These are phyloP conservation scores for Anneissia japonica DNA, from an alignment of 35 echinoderm and acorn worm genomes.

Conservation along the genomic window DNA sequence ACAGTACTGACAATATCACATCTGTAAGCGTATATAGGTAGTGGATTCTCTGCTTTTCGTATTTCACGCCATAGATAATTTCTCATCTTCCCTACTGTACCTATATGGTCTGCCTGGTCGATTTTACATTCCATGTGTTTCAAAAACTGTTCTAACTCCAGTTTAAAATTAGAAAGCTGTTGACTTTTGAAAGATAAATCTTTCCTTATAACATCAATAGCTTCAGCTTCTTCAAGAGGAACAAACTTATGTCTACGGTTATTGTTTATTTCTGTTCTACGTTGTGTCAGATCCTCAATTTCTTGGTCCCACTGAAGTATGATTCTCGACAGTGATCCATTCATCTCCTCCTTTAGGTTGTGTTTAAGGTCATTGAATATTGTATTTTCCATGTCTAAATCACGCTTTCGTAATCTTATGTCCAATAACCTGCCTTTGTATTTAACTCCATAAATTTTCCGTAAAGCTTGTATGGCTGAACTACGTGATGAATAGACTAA, in stretches of 20 bases:
- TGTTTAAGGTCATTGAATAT: not conserved
- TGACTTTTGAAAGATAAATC: not conserved
- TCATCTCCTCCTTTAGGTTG: not conserved
- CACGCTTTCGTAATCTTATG: not conserved
- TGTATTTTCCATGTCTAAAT: not conserved
- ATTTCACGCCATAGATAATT: slow-evolving; percentile 23
- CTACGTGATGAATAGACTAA: not conserved
- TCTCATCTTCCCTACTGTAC: not conserved
- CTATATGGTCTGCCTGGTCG: not conserved
- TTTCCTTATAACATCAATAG: not conserved
- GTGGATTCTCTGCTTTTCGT: not conserved
- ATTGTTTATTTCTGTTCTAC: not conserved
- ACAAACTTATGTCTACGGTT: not conserved
- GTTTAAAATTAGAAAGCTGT: not conserved
- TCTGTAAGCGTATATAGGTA: slow-evolving; percentile 38
- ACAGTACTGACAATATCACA: not conserved
- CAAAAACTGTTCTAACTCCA: not conserved
- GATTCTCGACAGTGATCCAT: not conserved
- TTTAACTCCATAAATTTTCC: not conserved
- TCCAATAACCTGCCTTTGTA: not conserved
- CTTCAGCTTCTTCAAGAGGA: not conserved
- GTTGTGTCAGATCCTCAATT: not conserved
- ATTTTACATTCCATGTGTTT: not conserved
- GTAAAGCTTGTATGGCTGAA: not conserved
- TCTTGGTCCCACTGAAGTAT: not conserved